phyloP scores from a whole-genome alignment of 64 coral and sea anemone species.

The Platygyra sinensis region DNA sequence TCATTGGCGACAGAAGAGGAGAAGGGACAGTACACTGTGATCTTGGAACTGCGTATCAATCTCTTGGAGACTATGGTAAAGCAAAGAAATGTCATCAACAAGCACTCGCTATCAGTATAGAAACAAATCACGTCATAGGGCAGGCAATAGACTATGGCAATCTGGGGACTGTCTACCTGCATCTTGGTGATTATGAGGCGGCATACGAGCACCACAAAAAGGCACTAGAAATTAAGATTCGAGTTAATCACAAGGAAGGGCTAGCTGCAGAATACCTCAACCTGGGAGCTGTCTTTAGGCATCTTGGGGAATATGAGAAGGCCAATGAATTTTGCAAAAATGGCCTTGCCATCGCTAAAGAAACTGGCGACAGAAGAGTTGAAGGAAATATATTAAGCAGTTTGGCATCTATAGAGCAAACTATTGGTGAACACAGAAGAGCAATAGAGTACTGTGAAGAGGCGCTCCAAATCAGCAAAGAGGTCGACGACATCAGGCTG shows the following conservation, averaged over 20 bases:
- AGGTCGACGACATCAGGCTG: neutral
- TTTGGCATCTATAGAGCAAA: neutral
- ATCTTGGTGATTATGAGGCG: neutral
- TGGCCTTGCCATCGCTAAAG: neutral
- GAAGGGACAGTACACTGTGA: neutral
- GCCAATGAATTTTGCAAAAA: neutral
- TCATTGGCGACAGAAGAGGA: constrained; percentile 2
- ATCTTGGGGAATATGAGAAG: neutral
- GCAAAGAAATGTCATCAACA: neutral
- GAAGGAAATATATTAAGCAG: neutral
- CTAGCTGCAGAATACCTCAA: neutral
- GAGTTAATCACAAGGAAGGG: neutral
- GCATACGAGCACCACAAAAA: neutral
- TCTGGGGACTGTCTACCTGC: neutral
- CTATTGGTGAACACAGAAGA: neutral
- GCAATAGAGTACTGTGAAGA: neutral
- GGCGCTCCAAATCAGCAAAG: neutral
- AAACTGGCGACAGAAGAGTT: neutral
- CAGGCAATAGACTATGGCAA: neutral
- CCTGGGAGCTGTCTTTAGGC: neutral
- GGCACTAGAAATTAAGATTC: neutral
- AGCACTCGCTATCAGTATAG: neutral
- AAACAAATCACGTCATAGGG: neutral
- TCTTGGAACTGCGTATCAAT: neutral
- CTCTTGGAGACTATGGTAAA: neutral